Evolutionary conservation across 2,797 vertebrate genomes (phyloP).

Genomic region (Myripristis murdjan): DNA sequence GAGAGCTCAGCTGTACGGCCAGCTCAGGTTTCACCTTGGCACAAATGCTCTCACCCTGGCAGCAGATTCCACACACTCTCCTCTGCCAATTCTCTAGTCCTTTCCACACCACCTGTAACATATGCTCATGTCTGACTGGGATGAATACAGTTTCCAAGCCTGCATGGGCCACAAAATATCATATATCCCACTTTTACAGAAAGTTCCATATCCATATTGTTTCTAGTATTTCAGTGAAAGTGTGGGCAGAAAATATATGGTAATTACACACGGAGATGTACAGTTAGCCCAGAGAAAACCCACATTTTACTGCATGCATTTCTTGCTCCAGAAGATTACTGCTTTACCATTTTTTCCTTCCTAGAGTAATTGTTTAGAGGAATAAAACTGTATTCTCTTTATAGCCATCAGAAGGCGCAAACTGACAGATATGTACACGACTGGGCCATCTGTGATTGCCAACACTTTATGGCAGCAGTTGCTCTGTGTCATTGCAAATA

Average conservation of each 20-base stretch:
- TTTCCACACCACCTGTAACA: conserved; percentile 85
- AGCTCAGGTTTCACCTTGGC: conserved; percentile 81
- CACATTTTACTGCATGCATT: conserved; percentile 36
- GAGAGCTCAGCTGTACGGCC: conserved; percentile 69
- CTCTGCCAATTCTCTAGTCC: conserved; percentile 73
- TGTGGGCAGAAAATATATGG: conserved; percentile 8
- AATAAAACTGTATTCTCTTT: not conserved
- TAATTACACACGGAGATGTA: conserved; percentile 12
- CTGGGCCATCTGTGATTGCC: not conserved
- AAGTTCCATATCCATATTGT: conserved; percentile 51
- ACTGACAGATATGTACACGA: conserved; percentile 9
- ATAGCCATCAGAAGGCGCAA: not conserved
- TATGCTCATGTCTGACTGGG: conserved; percentile 75
- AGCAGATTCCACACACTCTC: conserved; percentile 63
- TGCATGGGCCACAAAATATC: conserved; percentile 65
- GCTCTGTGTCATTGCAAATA: conserved; percentile 21
- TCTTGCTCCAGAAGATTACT: conserved; percentile 30
- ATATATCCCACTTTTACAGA: conserved; percentile 58
- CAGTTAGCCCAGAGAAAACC: conserved; percentile 15
- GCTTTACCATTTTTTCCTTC: conserved; percentile 19
- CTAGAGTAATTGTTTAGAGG: conserved; percentile 20
- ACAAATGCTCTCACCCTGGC: conserved; percentile 71
- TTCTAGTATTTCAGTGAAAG: conserved; percentile 33
- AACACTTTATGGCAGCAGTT: conserved; percentile 22
- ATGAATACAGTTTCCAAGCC: conserved; percentile 71